Base-by-base conservation (phyloP, 2,888 invertebrate genomes). In the Ennomos erosarius region DNA sequence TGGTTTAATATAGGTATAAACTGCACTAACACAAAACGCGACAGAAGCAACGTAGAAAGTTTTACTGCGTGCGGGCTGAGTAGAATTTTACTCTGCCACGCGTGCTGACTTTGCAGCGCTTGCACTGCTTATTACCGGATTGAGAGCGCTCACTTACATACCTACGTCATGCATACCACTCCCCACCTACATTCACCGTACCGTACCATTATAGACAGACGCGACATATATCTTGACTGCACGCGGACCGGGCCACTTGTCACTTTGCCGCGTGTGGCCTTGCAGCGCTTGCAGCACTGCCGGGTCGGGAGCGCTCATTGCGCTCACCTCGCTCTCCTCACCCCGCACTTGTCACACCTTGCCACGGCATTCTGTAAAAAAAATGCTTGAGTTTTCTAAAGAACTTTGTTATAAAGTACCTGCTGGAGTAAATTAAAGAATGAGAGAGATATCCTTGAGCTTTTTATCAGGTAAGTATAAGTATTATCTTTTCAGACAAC, bases 161-260 rank as follows among this genome's bases (percentile, higher is more conserved):
- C 44, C 54, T 51, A 4, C 36, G 35, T 38, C 8, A 43, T 11
- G 16, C 11, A 34, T 10, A 12, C 33, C 39, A 12, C 35, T 50
- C 12, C 35, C 8, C 37, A 37, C 10, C 12, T 9, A 8, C 44
- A 55, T 48, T 6, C 34, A 33, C 35, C 8, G 40, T n/a, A 44
- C 72, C 83, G 80, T 70, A 94, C 94, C 93, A 84, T 93, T 93
- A 75, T 90, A 93, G 64, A 93, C 91, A 9, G 93, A 93, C 42
- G 94, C 93, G 62, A 94, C 90, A 76, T 87, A 94, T 73, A 94
- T 93, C 81, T 94, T 94, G 73, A 94, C 91, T 43, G 93, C 91
- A 12, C 94, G 86, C 3, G 94, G 93, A 44, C 94, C 93, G 6
- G 94, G 94, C 88, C 93, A 93, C 79, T 90, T 89, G 75, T 88